Percentiles rank a stretch among this genome's conserved stretches.
Evolutionary conservation across 2,797 vertebrate genomes (phyloP).

Genomic region (Acipenser transmontanus): DNA sequence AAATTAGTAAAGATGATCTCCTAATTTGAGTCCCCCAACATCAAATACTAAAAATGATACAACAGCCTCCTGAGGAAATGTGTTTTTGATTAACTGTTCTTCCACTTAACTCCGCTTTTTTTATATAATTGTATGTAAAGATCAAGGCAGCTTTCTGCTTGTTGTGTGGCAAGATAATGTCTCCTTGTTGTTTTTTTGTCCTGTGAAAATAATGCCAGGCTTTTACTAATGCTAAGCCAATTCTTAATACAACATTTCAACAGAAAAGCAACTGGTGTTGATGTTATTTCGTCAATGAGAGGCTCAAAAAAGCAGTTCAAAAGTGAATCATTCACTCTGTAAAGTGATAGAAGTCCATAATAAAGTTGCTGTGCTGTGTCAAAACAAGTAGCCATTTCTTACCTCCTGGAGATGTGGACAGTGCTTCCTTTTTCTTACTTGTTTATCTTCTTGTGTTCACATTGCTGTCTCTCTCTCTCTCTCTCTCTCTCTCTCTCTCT

Average conservation of each 20-base stretch:
- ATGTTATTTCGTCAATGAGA: not conserved
- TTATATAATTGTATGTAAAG: too few relatives aligned
- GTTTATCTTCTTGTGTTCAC: constrained; percentile 1
- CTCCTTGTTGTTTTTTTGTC: too few relatives aligned
- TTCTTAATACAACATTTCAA: constrained; percentile 1
- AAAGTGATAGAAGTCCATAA: not conserved
- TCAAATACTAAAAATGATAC: too few relatives aligned
- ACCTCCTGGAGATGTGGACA: not conserved
- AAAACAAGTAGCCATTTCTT: not conserved
- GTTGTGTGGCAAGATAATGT: too few relatives aligned
- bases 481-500: constrained; percentile 22
- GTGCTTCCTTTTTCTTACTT: not conserved
- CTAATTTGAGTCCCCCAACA: too few relatives aligned
- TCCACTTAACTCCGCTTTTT: too few relatives aligned
- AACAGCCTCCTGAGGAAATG: too few relatives aligned
- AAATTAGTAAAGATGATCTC: too few relatives aligned
- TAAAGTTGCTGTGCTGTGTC: not conserved
- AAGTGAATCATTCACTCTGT: not conserved
- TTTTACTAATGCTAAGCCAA: constrained; percentile 9
- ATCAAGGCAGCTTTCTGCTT: too few relatives aligned
- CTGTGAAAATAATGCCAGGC: too few relatives aligned
- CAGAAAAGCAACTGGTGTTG: not conserved
- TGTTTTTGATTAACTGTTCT: too few relatives aligned
- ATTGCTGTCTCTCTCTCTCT: constrained; percentile 6
- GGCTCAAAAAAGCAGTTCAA: not conserved